phyloP scores from a whole-genome alignment of 1,140 invertebrate genomes.

The Oncopeltus fasciatus region DNA sequence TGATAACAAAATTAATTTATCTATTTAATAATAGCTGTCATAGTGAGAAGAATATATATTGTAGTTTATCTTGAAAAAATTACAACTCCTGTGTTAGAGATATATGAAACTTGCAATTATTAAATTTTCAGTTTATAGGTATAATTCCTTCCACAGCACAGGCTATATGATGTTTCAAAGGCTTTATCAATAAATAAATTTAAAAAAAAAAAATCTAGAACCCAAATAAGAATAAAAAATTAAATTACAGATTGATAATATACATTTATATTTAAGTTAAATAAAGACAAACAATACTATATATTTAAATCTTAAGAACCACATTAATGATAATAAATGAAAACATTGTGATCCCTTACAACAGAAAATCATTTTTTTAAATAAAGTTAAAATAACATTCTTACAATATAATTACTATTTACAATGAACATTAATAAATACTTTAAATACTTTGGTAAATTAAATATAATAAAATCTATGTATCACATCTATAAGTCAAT shows the following conservation, averaged over 20 bases:
- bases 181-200: neutral
- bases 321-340: too few species aligned
- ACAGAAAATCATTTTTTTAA: neutral
- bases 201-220: neutral
- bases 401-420: neutral
- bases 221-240: neutral
- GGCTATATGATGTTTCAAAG: too few species aligned
- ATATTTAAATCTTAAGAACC: neutral
- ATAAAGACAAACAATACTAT: neutral
- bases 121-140: too few species aligned
- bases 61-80: too few species aligned
- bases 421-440: conserved; percentile 4
- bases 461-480: conserved; percentile 4
- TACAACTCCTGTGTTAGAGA: too few species aligned
- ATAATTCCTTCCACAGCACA: too few species aligned
- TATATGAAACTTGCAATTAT: too few species aligned
- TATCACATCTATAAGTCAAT: conserved; percentile 3
- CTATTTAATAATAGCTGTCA: too few species aligned
- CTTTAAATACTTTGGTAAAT: conserved; percentile 5
- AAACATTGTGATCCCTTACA: too few species aligned
- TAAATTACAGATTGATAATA: neutral
- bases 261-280: neutral
- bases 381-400: neutral
- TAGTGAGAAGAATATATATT: too few species aligned
- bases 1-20: too few species aligned